Conservation (phyloP, 1,140 invertebrate species). For the Ceratina australensis region DNA sequence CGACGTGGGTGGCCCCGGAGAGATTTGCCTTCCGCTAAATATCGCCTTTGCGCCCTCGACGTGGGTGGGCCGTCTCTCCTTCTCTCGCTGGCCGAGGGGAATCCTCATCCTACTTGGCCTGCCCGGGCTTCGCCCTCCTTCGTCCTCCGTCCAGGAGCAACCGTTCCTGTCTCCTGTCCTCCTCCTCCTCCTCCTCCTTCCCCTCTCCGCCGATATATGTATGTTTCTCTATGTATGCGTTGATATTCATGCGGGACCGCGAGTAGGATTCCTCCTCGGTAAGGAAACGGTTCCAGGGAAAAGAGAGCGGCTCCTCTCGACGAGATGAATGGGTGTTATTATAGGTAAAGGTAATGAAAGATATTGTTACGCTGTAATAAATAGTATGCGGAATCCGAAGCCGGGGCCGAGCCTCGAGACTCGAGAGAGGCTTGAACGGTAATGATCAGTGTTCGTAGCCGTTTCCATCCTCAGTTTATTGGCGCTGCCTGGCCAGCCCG, state of each 20-base stretch:
- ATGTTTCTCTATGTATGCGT: slow-evolving; percentile 20
- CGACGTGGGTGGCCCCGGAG: slow-evolving; percentile 76
- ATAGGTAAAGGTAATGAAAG: slow-evolving; percentile 49
- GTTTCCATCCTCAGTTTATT: slow-evolving; percentile 16
- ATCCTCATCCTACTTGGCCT: slow-evolving; percentile 58
- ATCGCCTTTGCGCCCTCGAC: slow-evolving; percentile 78
- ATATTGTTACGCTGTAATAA: slow-evolving; percentile 47
- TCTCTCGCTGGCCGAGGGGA: slow-evolving; percentile 51
- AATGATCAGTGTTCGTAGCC: slow-evolving; percentile 33
- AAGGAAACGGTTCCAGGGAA: slow-evolving; percentile 4
- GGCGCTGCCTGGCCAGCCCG: not conserved
- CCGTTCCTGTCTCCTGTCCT: slow-evolving; percentile 64
- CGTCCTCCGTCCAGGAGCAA: slow-evolving; percentile 42
- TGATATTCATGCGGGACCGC: not conserved
- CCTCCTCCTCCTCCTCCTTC: slow-evolving; percentile 38
- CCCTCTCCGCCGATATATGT: not conserved
- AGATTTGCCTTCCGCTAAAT: slow-evolving; percentile 79
- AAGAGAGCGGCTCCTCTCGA: not conserved
- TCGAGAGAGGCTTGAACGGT: slow-evolving; percentile 7
- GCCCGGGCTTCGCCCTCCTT: slow-evolving; percentile 37
- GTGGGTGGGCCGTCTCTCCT: slow-evolving; percentile 73
- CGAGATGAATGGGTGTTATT: slow-evolving; percentile 45
- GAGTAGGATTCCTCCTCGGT: not conserved
- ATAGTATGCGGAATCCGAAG: slow-evolving; percentile 36
- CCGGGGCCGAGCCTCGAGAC: not conserved